These are phyloP conservation scores for Globodera rostochiensis DNA, from an alignment of 1,140 invertebrate genomes.

Conservation along the genomic window DNA sequence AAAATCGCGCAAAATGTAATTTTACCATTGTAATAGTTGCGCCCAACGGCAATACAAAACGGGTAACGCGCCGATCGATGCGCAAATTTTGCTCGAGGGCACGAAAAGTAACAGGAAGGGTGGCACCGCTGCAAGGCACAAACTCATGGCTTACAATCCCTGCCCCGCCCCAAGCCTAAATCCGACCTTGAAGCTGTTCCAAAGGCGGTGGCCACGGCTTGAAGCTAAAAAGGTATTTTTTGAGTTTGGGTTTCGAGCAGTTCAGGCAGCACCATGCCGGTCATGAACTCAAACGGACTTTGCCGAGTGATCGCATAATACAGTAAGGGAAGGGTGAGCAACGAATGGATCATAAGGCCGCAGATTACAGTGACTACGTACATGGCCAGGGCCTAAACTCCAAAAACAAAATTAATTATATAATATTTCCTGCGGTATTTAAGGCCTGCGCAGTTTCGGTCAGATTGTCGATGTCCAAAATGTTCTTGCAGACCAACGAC, in stretches of 20 bases:
- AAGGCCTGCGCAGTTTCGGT: conserved; percentile 79
- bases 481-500: conserved; percentile 83
- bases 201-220: conserved; percentile 88
- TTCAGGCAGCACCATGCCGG: conserved; percentile 72
- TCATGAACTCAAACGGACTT: conserved; percentile 76
- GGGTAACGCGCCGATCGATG: conserved; percentile 74
- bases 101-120: conserved; percentile 86
- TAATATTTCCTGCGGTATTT: conserved; percentile 63
- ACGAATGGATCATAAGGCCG: conserved; percentile 83
- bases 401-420: conserved; percentile 15
- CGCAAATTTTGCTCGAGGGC: conserved; percentile 69
- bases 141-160: neutral
- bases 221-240: conserved; percentile 67
- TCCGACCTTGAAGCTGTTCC: conserved; percentile 74
- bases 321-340: conserved; percentile 59
- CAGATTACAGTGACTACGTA: conserved; percentile 87
- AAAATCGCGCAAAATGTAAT: neutral
- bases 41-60: conserved; percentile 91
- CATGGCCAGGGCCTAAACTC: conserved; percentile 43
- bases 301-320: conserved; percentile 52
- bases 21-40: conserved; percentile 64
- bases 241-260: neutral
- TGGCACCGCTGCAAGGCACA: conserved; percentile 77
- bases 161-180: neutral
- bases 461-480: conserved; percentile 84